Evolutionary conservation across 1,140 invertebrate species (phyloP).

Genomic region (Nasonia giraulti): DNA sequence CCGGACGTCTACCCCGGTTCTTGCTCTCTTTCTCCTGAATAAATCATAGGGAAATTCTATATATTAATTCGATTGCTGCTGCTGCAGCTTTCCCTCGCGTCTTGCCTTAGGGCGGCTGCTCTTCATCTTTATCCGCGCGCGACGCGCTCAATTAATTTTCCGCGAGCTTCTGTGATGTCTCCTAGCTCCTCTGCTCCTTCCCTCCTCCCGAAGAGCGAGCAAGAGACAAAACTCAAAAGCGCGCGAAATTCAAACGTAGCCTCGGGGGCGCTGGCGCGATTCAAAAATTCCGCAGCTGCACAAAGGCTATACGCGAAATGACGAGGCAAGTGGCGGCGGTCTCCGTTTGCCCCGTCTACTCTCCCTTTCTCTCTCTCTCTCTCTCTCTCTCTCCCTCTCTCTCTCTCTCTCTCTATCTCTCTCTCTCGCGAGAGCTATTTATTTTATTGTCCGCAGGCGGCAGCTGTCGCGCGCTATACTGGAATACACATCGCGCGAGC

Average conservation of each 20-base stretch:
- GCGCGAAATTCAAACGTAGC: constrained; percentile 14
- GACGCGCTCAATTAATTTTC: constrained; percentile 46
- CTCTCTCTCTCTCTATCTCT: too few species aligned
- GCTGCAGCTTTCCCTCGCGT: background rate
- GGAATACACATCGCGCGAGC: constrained; percentile 6
- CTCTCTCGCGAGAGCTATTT: constrained; percentile 53
- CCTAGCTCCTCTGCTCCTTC: background rate
- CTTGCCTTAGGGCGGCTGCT: background rate
- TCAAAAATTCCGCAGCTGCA: constrained; percentile 36
- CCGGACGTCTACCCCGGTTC: background rate
- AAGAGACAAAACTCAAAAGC: constrained; percentile 29
- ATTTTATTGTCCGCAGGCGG: constrained; percentile 61
- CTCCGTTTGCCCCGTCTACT: background rate
- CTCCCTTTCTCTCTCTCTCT: too few species aligned
- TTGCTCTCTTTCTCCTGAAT: constrained; percentile 33
- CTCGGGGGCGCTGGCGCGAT: background rate
- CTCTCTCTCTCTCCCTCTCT: too few species aligned
- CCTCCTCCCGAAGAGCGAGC: background rate
- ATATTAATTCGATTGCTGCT: constrained; percentile 38
- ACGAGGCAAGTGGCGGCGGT: constrained; percentile 3
- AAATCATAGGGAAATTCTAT: constrained; percentile 49
- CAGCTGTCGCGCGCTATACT: constrained; percentile 52
- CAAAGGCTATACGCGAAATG: background rate
- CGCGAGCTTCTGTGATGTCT: background rate
- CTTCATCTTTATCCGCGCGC: constrained; percentile 25